Percentiles rank a stretch among this genome's conserved stretches.
Conservation (phyloP, 2,888 invertebrate genomes). For the Microdon myrmicae region DNA sequence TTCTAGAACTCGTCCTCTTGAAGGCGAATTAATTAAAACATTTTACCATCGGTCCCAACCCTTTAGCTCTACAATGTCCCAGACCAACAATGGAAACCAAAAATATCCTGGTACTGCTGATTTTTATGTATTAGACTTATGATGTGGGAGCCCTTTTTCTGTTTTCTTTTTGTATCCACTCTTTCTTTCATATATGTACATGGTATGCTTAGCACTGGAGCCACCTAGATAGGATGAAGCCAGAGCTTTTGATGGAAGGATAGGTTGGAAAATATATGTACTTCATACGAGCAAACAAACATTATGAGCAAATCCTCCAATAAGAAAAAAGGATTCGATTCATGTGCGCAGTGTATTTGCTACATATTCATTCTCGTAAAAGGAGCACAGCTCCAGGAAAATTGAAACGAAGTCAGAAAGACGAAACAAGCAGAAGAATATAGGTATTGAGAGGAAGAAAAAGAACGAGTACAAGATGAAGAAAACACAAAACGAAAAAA, state of each 20-base stretch:
- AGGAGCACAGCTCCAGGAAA: too few relatives aligned
- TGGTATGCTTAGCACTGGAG: conserved; percentile 13
- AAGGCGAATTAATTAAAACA: conserved; percentile 50
- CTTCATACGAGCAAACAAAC: conserved; percentile 43
- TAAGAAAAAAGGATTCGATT: conserved; percentile 53
- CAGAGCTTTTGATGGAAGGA: background rate
- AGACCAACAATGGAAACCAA: background rate
- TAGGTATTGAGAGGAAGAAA: too few relatives aligned
- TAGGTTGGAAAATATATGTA: conserved; percentile 37
- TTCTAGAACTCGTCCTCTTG: conserved; percentile 1
- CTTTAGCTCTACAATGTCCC: background rate
- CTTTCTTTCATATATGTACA: conserved; percentile 25
- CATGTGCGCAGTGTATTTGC: conserved; percentile 20
- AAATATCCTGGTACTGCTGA: background rate
- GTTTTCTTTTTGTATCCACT: background rate
- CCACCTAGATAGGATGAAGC: background rate
- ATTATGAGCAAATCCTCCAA: conserved; percentile 46
- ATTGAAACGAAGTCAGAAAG: conserved; percentile 9
- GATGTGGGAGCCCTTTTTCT: conserved; percentile 23
- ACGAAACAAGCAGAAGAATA: conserved; percentile 2
- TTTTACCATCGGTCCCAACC: conserved; percentile 22
- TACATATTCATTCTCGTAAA: conserved; percentile 1
- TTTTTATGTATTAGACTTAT: conserved; percentile 13
- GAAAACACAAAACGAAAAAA: too few relatives aligned
- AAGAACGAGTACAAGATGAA: too few relatives aligned